Base-by-base conservation (phyloP, 2,797 vertebrate genomes). In the Orestias chungarensis region DNA sequence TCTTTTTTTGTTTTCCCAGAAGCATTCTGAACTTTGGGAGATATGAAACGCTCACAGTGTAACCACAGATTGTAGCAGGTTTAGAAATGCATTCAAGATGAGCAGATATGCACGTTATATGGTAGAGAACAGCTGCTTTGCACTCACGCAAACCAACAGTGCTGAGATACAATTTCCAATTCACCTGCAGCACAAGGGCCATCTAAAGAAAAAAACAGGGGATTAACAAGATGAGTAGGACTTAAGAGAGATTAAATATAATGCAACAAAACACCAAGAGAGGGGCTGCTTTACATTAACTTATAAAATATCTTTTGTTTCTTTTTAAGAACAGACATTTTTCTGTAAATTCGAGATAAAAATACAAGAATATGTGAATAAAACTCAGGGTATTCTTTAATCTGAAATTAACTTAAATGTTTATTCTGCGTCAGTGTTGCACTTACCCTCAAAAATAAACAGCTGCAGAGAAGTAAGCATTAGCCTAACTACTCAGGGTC, bases 201-300 rank as follows among this genome's bases (percentile, higher is more conserved):
- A 98, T 99, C 97, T 99, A 97, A 97, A 96, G 96, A 96, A 98
- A 96, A 98, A 96, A 98, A 98, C 96, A 97, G 95, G 93, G 94
- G 95, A 96, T 97, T 98, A 98, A 96, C 96, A 95, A 93, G 89
- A 87, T 91, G 90, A 79, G 80, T 74, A 89, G 70, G 80, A 86
- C 78, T 91, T 88, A 78, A 93, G 70, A 79, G 79, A 71, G 66
- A 92, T 88, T 73, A 92, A 86, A 87, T 84, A 84, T 82, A 87
- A 80, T 84, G 77, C 81, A 93, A 87, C 77, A 89, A 78, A 88
- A 93, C 83, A 91, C 83, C 73, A 88, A 73, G 79, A 71, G 70
- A 93, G 91, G 91, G 89, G 91, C 88, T 92, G 71, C 73, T 59
- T 86, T 74, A 49, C 17, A 72, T 38, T 1, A 33, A 59, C 7